Percentiles rank a stretch among this genome's conserved stretches.
These are phyloP conservation scores for Plectrocnemia conspersa DNA, from an alignment of 1,140 invertebrate species.

Conservation along the genomic window DNA sequence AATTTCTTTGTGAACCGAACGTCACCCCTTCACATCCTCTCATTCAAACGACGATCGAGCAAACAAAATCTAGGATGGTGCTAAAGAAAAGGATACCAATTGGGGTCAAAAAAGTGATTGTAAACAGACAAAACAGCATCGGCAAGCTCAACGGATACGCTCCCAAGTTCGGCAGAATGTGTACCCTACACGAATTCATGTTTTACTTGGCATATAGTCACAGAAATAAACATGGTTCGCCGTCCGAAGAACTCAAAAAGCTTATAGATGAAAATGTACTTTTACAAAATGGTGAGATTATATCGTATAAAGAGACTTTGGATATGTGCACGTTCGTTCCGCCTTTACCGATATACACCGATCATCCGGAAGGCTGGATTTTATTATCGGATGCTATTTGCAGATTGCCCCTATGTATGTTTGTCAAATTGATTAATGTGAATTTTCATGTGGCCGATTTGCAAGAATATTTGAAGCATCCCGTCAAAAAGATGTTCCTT, in stretches of 20 bases:
- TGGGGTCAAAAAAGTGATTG: background rate
- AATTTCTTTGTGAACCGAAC: slow-evolving; percentile 24
- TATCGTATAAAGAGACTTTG: slow-evolving; percentile 40
- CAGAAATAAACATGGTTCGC: slow-evolving; percentile 42
- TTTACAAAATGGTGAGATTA: slow-evolving; percentile 30
- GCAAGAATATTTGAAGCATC: slow-evolving; percentile 58
- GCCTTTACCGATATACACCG: slow-evolving; percentile 55
- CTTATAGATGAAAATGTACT: background rate
- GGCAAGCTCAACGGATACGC: slow-evolving; percentile 16
- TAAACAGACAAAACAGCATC: slow-evolving; percentile 5
- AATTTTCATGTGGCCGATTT: slow-evolving; percentile 55
- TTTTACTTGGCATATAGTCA: slow-evolving; percentile 64
- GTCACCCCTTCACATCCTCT: slow-evolving; percentile 14
- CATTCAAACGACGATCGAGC: slow-evolving; percentile 21
- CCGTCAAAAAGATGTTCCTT: slow-evolving; percentile 58
- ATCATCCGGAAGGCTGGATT: slow-evolving; percentile 62
- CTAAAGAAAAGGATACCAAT: background rate
- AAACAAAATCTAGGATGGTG: slow-evolving; percentile 19
- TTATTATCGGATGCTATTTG: slow-evolving; percentile 65
- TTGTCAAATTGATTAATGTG: slow-evolving; percentile 61
- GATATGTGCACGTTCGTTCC: slow-evolving; percentile 69
- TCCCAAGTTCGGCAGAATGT: slow-evolving; percentile 65
- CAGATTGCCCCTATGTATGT: slow-evolving; percentile 63
- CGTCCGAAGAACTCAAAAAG: slow-evolving; percentile 42
- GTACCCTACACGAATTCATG: slow-evolving; percentile 59